Percentiles rank a stretch among this genome's conserved stretches.
Conservation (phyloP, 2,113 vertebrate genomes). For the Mormyrus iriodes region DNA sequence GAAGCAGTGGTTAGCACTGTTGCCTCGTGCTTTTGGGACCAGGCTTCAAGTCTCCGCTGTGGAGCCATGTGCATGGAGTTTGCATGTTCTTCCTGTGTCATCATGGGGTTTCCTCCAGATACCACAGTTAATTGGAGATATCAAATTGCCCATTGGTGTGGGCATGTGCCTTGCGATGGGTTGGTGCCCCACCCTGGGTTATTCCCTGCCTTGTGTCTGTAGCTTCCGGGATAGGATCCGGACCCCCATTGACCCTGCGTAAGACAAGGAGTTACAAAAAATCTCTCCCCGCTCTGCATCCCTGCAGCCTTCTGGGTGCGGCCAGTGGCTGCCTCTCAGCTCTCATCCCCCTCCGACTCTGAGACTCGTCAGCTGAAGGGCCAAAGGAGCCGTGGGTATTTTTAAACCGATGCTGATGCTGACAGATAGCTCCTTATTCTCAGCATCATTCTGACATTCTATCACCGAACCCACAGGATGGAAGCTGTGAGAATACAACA, state of each 20-base stretch:
- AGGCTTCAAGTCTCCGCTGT: not conserved
- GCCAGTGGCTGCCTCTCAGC: not conserved
- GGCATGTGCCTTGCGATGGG: not conserved
- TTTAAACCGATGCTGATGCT: not conserved
- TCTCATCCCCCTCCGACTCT: not conserved
- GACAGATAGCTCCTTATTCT: not conserved
- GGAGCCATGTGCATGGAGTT: not conserved
- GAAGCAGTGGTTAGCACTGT: not conserved
- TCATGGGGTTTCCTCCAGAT: not conserved
- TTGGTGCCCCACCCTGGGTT: not conserved
- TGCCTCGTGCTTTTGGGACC: not conserved
- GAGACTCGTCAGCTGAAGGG: not conserved
- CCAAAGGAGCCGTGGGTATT: not conserved
- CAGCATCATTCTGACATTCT: not conserved
- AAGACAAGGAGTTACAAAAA: not conserved
- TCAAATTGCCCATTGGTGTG: not conserved
- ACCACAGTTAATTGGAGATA: not conserved
- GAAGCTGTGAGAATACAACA: not conserved
- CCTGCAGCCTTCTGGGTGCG: not conserved
- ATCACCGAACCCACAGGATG: not conserved
- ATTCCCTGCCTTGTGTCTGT: not conserved
- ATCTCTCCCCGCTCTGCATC: no score
- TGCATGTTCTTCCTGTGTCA: not conserved
- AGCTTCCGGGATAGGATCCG: not conserved
- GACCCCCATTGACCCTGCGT: not conserved